phyloP scores from a whole-genome alignment of 2,113 vertebrate genomes.

The Dasypus novemcinctus region DNA sequence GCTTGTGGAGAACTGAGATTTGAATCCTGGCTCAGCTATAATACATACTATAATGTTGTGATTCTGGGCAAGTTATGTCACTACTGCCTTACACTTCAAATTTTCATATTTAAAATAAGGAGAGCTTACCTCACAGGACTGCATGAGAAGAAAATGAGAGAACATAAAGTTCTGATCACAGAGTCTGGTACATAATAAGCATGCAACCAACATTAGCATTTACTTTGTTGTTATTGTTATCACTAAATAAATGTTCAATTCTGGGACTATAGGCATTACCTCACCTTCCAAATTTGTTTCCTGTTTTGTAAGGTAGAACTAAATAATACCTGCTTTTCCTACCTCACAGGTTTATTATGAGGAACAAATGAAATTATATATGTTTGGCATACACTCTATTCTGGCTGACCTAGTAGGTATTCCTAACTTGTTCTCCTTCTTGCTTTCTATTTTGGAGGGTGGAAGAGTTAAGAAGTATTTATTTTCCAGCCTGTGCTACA shows the following conservation, averaged over 20 bases:
- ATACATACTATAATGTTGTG: background rate
- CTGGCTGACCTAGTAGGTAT: background rate
- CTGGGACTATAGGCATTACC: background rate
- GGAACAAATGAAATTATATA: background rate
- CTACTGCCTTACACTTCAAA: background rate
- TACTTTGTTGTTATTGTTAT: background rate
- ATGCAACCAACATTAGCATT: background rate
- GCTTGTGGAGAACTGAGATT: background rate
- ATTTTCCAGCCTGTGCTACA: background rate
- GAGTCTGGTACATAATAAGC: background rate
- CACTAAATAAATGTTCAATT: background rate
- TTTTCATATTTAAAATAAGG: background rate
- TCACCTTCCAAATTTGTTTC: constrained; percentile 30
- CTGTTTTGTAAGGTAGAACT: constrained; percentile 20
- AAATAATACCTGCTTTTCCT: background rate
- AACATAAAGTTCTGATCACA: background rate
- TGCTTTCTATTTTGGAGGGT: background rate
- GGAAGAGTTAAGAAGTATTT: background rate
- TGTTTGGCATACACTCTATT: background rate
- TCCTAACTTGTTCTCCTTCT: background rate
- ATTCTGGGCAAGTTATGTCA: background rate
- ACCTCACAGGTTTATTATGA: background rate
- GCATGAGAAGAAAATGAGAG: background rate
- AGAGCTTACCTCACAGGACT: background rate
- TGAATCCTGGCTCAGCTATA: background rate